These are phyloP conservation scores for Heliconius erato DNA, from an alignment of 2,888 invertebrate genomes.

Conservation along the genomic window DNA sequence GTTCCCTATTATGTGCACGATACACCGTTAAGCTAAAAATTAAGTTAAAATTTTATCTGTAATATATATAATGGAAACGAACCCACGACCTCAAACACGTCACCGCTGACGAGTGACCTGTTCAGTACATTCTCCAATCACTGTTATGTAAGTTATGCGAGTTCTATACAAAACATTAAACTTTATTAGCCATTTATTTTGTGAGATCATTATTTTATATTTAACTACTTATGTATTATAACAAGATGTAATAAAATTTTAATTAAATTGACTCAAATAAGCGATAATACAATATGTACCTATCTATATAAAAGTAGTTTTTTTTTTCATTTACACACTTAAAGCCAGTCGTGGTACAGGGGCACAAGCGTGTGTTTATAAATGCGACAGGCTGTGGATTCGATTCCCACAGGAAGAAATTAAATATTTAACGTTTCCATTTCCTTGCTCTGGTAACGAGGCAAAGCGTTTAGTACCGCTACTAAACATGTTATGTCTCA, in stretches of 20 bases:
- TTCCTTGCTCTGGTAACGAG: no score
- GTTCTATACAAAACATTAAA: constrained; percentile 22
- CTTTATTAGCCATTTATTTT: constrained; percentile 15
- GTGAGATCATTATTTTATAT: constrained; percentile 1
- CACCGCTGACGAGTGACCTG: constrained; percentile 48
- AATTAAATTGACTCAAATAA: background rate
- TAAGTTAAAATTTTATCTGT: no score
- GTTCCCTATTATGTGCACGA: no score
- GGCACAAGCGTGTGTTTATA: no score
- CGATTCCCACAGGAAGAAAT: no score
- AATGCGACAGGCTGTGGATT: no score
- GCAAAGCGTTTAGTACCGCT: no score
- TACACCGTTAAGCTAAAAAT: no score
- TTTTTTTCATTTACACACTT: no score
- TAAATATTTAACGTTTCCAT: no score
- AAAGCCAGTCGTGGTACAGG: no score
- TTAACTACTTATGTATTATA: background rate
- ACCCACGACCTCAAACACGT: constrained; percentile 39
- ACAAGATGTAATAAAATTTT: background rate
- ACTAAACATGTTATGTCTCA: no score
- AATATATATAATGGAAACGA: constrained; percentile 27
- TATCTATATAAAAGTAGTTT: background rate
- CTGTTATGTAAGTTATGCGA: constrained; percentile 38
- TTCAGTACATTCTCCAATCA: constrained; percentile 43
- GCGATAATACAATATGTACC: background rate